A percentile compares a stretch with the other conserved stretches of the same genome.
phyloP scores from a whole-genome alignment of 2,888 invertebrate genomes.

The Leptinotarsa juncta region DNA sequence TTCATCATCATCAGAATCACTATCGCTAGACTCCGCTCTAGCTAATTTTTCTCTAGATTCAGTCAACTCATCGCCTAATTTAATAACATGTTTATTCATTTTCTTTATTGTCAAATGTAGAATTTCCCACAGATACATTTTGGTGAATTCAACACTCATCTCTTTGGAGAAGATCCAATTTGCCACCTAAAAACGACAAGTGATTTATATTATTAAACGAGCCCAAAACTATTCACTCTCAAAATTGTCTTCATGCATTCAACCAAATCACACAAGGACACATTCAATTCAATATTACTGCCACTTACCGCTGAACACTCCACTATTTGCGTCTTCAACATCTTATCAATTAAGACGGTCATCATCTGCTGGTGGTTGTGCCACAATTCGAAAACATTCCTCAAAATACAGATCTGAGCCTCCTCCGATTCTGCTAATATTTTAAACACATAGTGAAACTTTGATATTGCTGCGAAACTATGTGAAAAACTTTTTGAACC shows the following conservation, averaged over 20 bases:
- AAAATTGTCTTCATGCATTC: too few relatives aligned
- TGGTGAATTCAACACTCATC: constrained; percentile 92
- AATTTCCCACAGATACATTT: constrained; percentile 96
- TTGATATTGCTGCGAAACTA: constrained; percentile 98
- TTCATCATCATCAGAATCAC: constrained; percentile 75
- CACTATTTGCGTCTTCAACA: constrained; percentile 96
- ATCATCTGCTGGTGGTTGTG: constrained; percentile 96
- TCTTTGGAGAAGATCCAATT: constrained; percentile 98
- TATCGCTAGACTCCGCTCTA: constrained; percentile 84
- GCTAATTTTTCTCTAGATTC: constrained; percentile 90
- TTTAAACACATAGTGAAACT: constrained; percentile 93
- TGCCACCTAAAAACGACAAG: constrained; percentile 70
- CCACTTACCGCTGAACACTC: constrained; percentile 85
- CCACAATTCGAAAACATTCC: constrained; percentile 96
- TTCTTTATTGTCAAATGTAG: constrained; percentile 95
- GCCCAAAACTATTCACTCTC: too few relatives aligned
- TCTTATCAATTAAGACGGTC: constrained; percentile 94
- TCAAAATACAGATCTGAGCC: constrained; percentile 92
- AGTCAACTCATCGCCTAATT: constrained; percentile 81
- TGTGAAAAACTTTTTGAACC: constrained; percentile 98
- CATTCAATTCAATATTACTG: background rate
- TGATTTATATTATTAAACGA: too few relatives aligned
- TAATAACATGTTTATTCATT: constrained; percentile 95
- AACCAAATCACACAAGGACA: too few relatives aligned
- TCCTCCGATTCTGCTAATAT: constrained; percentile 93